Evolutionary conservation across 2,888 invertebrate genomes (phyloP), one percentile per base, ranked within the genome.

Genomic region (Neoscelio sp.): DNA sequence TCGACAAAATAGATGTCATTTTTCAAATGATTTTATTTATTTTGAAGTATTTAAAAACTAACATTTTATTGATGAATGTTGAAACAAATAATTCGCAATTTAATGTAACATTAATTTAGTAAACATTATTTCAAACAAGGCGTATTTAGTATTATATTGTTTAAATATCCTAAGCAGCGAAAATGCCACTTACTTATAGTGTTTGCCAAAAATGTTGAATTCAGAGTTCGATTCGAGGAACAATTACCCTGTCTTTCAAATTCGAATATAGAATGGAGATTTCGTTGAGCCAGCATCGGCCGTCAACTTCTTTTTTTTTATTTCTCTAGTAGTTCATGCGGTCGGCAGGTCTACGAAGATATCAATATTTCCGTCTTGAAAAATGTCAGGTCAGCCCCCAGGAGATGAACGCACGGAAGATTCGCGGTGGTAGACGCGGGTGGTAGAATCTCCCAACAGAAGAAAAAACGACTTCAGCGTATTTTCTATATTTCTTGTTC

Each of bases 331-430:
- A 73, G 65, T 76, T 52, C 56, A 38, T 48, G 50, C 42, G 52
- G 65, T 65, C 54, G 68, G 62, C 81, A 80, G 82, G 83, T 85
- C 85, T 87, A 86, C 80, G 50, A 81, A 81, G 84, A 84, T 86
- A 87, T 87, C 87, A 82, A 86, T 87, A 85, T 87, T 84, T 80
- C 81, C 76, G 78, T 73, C 74, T 50, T 76, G 84, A 83, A 84
- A 85, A 87, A 85, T 83, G 87, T 85, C 83, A 78, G 87, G 86
- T 87, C 87, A 85, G 84, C 82, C 81, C 83, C 75, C 85, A 10
- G 23, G 80, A 81, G 82, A 78, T 68, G 75, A 65, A 68, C 71
- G 64, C 17, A 33, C 56, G 54, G 62, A 67, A 52, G 65, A 58
- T 44, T 10, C 50, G 50, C 42, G 44, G n/a, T 28, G 52, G 28